A percentile compares a stretch with the other conserved stretches of the same genome.
Conservation (phyloP, 2,888 invertebrate genomes). For the Ophraella communa region DNA sequence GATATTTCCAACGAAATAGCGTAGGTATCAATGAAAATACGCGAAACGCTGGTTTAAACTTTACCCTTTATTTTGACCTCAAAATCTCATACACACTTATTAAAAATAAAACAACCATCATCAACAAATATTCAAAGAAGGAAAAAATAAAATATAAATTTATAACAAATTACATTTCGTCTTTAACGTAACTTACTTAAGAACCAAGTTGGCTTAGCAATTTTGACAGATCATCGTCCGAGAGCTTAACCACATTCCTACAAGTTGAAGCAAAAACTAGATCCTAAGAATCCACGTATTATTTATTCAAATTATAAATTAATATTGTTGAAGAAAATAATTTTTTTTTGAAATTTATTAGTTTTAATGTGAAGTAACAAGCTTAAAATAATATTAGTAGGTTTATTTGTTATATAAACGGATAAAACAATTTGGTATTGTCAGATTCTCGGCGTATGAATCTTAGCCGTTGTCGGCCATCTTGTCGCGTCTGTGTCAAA, state of each 20-base stretch:
- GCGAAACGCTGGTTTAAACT: background rate
- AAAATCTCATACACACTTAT: conserved; percentile 1
- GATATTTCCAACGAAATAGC: conserved; percentile 4
- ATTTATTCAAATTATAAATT: conserved; percentile 8
- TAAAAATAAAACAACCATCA: conserved; percentile 16
- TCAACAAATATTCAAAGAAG: conserved; percentile 8
- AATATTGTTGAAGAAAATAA: background rate
- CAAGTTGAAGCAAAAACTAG: conserved; percentile 53
- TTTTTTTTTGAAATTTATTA: background rate
- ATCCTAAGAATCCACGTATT: conserved; percentile 42
- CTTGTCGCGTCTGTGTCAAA: conserved; percentile 56
- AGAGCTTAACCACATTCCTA: conserved; percentile 45
- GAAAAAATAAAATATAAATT: conserved; percentile 10
- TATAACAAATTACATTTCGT: conserved; percentile 12
- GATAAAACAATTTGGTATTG: conserved; percentile 1
- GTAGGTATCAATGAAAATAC: background rate
- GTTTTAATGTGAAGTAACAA: background rate
- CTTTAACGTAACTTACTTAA: background rate
- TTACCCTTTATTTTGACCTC: conserved; percentile 3
- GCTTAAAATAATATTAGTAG: background rate
- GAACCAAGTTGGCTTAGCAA: conserved; percentile 7
- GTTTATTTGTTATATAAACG: background rate
- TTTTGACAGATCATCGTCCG: conserved; percentile 15
- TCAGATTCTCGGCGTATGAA: conserved; percentile 51
- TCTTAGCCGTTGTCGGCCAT: conserved; percentile 54